These are phyloP conservation scores for Rhagoletis zephyria DNA, from an alignment of 1,140 invertebrate species.

Conservation along the genomic window DNA sequence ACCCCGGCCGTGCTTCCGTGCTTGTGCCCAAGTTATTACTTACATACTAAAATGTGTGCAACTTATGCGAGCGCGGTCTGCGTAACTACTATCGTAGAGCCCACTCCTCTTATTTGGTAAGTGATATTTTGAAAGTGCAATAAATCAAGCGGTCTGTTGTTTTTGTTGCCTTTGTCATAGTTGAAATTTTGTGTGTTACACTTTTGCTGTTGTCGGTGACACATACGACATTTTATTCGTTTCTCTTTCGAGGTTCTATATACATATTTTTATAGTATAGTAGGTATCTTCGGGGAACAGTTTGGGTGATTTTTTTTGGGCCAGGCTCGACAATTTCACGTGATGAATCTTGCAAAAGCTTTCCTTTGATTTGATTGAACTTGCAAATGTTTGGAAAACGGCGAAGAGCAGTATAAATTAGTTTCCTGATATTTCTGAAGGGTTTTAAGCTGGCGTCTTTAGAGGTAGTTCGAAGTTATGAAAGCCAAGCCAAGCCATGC, in stretches of 20 bases:
- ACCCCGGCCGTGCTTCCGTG: background rate
- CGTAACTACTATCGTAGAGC: background rate
- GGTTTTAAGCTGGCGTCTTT: too few relatives aligned
- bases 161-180: background rate
- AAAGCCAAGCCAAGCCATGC: too few relatives aligned
- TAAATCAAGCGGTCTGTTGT: slow-evolving; percentile 56
- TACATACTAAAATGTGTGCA: slow-evolving; percentile 5
- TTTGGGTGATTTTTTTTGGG: background rate
- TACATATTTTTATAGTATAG: background rate
- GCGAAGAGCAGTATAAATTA: too few relatives aligned
- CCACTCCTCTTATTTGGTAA: slow-evolving; percentile 3
- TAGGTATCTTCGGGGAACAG: slow-evolving; percentile 14
- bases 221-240: slow-evolving; percentile 33
- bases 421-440: too few relatives aligned
- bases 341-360: background rate
- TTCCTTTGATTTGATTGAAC: too few relatives aligned
- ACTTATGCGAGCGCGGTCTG: slow-evolving; percentile 30
- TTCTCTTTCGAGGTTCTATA: slow-evolving; percentile 16
- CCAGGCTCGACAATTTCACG: background rate
- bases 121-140: slow-evolving; percentile 57
- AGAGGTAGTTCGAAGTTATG: too few relatives aligned
- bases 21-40: slow-evolving; percentile 16
- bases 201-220: slow-evolving; percentile 22
- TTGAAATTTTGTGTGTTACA: slow-evolving; percentile 51
- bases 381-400: too few relatives aligned